A percentile compares a stretch with the other conserved stretches of the same genome.
These are phyloP conservation scores for Branchipolynoe longqiensis DNA, from an alignment of 2,888 invertebrate genomes.

Conservation along the genomic window DNA sequence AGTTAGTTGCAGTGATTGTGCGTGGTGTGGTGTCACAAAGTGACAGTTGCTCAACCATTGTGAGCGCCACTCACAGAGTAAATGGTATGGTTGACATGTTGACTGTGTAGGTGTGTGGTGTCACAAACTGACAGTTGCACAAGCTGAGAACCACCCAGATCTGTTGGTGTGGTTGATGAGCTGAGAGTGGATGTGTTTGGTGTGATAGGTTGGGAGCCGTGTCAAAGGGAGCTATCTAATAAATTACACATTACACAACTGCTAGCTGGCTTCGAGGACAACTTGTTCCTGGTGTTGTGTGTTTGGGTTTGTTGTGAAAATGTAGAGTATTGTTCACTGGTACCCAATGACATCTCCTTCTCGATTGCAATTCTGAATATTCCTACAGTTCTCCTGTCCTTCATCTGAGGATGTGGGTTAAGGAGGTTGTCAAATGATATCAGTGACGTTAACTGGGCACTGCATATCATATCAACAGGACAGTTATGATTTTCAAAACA, in stretches of 20 bases:
- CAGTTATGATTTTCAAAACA: constrained; percentile 19
- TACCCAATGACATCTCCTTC: constrained; percentile 2
- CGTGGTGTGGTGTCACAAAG: too few relatives aligned
- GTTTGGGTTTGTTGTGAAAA: constrained; percentile 20
- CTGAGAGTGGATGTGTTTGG: too few relatives aligned
- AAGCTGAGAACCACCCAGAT: too few relatives aligned
- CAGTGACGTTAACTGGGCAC: background rate
- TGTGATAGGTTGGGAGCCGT: too few relatives aligned
- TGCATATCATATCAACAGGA: constrained; percentile 22
- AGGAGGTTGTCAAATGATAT: constrained; percentile 44
- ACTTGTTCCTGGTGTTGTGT: constrained; percentile 16
- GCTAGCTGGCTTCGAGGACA: constrained; percentile 19
- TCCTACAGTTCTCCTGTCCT: background rate
- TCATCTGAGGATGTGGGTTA: background rate
- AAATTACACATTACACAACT: background rate
- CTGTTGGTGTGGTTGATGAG: too few relatives aligned
- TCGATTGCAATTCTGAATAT: background rate
- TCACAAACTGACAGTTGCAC: too few relatives aligned
- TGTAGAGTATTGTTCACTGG: constrained; percentile 12
- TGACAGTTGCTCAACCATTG: too few relatives aligned
- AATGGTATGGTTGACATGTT: too few relatives aligned
- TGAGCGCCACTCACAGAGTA: too few relatives aligned
- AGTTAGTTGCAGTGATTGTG: too few relatives aligned
- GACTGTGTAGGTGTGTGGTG: too few relatives aligned
- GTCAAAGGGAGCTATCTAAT: background rate